These are phyloP conservation scores for Macrotrachela quadricornifera DNA, from an alignment of 1,140 invertebrate species.

Conservation along the genomic window DNA sequence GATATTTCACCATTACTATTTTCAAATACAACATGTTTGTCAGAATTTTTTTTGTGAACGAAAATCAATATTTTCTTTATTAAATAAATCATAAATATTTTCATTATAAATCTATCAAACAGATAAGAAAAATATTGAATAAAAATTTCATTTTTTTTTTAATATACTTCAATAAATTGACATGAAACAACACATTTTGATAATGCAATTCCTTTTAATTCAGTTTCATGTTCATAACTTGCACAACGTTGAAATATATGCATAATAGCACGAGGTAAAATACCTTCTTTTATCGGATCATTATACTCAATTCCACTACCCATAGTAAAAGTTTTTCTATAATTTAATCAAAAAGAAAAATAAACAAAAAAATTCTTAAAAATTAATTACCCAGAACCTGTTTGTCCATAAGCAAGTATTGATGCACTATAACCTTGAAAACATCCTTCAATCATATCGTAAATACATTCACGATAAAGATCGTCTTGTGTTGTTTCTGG, in stretches of 20 bases:
- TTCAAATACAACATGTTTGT: too few relatives aligned
- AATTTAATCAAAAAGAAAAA: slow-evolving; percentile 16
- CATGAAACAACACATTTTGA: too few relatives aligned
- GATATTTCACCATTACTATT: too few relatives aligned
- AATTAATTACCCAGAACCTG: slow-evolving; percentile 33
- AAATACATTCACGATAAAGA: slow-evolving; percentile 54
- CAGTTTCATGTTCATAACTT: slow-evolving; percentile 47
- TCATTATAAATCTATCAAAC: too few relatives aligned
- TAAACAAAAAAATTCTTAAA: slow-evolving; percentile 53
- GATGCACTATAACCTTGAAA: slow-evolving; percentile 79
- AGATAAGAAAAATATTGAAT: too few relatives aligned
- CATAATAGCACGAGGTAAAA: slow-evolving; percentile 59
- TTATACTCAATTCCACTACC: slow-evolving; percentile 20
- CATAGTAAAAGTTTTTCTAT: slow-evolving; percentile 30
- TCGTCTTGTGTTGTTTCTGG: slow-evolving; percentile 44
- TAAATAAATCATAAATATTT: too few relatives aligned
- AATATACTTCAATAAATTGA: too few relatives aligned
- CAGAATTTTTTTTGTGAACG: too few relatives aligned
- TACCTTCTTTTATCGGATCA: slow-evolving; percentile 43
- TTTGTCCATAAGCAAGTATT: slow-evolving; percentile 64
- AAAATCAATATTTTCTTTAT: too few relatives aligned
- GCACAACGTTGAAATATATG: slow-evolving; percentile 62
- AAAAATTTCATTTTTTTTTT: too few relatives aligned
- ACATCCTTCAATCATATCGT: slow-evolving; percentile 47
- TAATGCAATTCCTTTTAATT: too few relatives aligned